Evolutionary conservation across 2,113 vertebrate genomes (phyloP).

Genomic region (Chiloscyllium plagiosum): DNA sequence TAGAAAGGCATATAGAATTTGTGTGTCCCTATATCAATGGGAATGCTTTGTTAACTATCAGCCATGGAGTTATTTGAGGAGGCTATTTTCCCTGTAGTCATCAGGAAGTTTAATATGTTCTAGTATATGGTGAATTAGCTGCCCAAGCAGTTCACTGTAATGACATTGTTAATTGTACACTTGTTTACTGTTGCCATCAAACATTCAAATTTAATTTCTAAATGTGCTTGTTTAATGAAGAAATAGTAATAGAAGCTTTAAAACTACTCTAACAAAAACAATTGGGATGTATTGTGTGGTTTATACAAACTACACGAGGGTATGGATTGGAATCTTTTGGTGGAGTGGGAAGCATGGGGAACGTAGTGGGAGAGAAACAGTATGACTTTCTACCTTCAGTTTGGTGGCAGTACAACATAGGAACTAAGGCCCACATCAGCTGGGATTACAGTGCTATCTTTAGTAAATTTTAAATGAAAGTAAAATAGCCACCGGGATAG

Average conservation of each 20-base stretch:
- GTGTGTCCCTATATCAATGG: background rate
- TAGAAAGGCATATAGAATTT: background rate
- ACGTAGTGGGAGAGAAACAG: background rate
- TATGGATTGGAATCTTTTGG: background rate
- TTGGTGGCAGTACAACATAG: background rate
- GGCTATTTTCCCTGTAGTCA: background rate
- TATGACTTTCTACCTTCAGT: background rate
- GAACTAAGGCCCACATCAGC: background rate
- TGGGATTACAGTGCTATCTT: slow-evolving; percentile 31
- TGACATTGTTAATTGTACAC: background rate
- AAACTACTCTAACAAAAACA: background rate
- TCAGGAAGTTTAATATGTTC: background rate
- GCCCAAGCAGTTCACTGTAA: background rate
- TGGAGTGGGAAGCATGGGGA: background rate
- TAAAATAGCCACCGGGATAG: background rate
- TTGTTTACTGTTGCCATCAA: background rate
- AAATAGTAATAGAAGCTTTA: background rate
- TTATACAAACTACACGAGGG: background rate
- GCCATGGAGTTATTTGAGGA: background rate
- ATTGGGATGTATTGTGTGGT: background rate
- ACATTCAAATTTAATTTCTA: background rate
- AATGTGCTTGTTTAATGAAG: background rate
- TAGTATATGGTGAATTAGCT: background rate
- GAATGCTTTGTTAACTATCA: background rate
- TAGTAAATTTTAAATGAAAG: slow-evolving; percentile 30